Base-by-base conservation (phyloP, 1,140 invertebrate genomes). In the Drosophila persimilis region DNA sequence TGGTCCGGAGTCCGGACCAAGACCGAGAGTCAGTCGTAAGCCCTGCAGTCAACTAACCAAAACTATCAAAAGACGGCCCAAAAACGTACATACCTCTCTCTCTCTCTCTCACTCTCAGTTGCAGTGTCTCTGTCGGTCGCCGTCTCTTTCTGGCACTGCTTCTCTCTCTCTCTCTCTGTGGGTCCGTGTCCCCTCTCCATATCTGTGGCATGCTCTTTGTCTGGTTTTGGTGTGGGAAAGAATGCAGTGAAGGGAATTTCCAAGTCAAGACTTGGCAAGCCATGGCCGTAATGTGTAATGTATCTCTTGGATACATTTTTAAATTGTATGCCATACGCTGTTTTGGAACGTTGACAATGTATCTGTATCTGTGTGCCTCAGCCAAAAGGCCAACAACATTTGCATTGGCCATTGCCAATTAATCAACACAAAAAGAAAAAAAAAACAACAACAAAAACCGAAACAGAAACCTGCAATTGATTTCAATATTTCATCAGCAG, bases 221-320 rank as follows among this genome's bases (percentile, higher is more conserved):
- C 60, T 73, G 54, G 52, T 43, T 70, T 70, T 66, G 76, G 77
- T 85, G 80, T 85, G 80, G 80, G 77, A 85, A 85, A 85, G 81
- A 85, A 85, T 85, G 80, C 80, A 84, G 75, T 85, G 81, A 85
- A 85, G 80, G 80, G 80, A 85, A 85, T 85, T 85, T 85, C 80
- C 80, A 85, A 76, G 73, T 61, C 63, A 76, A 84, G 80, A 85
- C 80, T 84, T 84, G 80, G 80, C 80, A 84, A 77, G 77, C 77
- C 67, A 80, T 60, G 69, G 66, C 73, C 76, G 77, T 79, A 85
- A 80, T 85, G 67, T 85, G 81, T 85, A 85, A 85, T 85, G 80
- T 85, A 85, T 85, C 80, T 85, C 80, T 77, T 84, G 80, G 80
- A 84, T 85, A 77, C 80, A 84, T 80, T 77, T 74, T 85, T 86